Evolutionary conservation across 1,140 invertebrate species (phyloP), one percentile per base, ranked within the genome.

Genomic region (Coenobita brevimanus): DNA sequence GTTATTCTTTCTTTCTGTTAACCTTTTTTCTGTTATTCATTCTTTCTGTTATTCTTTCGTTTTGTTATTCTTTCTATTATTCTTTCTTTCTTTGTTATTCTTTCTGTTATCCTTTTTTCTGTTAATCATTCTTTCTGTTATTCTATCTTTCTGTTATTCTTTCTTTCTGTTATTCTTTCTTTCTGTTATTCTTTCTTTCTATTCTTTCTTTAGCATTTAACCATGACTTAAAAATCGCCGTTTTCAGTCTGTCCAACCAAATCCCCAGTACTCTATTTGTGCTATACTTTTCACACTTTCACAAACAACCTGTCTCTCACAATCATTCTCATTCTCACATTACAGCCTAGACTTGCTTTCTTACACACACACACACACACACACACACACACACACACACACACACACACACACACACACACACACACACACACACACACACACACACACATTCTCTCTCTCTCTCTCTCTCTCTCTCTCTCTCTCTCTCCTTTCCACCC

Each of bases 311-410:
- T 57, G 10, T 57, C 54, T 57, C 54, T n/a, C n/a, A n/a, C n/a
- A n/a, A n/a, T n/a, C n/a, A n/a, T n/a, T n/a, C n/a, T n/a, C n/a
- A n/a, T n/a, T n/a, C n/a, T n/a, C n/a, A n/a, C n/a, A 71, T 38
- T 38, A 30, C n/a, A n/a, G n/a, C n/a, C n/a, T n/a, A n/a, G n/a
- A n/a, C n/a, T n/a, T n/a, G n/a, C 67, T n/a, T n/a, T n/a, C n/a
- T n/a, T n/a, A n/a, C n/a, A n/a, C n/a, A n/a, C n/a, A n/a, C n/a
- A n/a, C n/a, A 71, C n/a, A 71, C n/a, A 71, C n/a, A 33, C 13
- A 71, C 33, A 71, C 67, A 71, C 67, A 33, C 67, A 71, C 67
- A 71, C 67, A 71, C 67, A 71, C 62, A 67, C 62, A 67, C 62
- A 67, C 62, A 67, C 62, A 67, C 62, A 67, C 62, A 67, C 62